Conservation (phyloP, 2,888 invertebrate species). For the Tipula helvola region DNA sequence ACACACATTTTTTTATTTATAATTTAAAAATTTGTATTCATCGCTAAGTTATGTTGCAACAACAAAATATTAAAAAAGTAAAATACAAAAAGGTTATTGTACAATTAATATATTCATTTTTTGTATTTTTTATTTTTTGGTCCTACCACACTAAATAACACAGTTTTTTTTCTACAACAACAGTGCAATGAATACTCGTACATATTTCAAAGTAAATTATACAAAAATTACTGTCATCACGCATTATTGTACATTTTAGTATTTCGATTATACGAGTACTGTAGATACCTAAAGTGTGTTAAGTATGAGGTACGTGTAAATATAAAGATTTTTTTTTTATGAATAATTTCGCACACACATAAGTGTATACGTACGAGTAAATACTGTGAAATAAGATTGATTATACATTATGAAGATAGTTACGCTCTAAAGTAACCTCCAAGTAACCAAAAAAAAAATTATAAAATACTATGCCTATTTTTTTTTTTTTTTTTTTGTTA, state of each 20-base stretch:
- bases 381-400: background rate
- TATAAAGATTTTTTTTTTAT: background rate
- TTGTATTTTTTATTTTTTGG: background rate
- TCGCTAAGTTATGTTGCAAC: background rate
- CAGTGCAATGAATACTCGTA: background rate
- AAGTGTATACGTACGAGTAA: background rate
- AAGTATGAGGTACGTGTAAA: background rate
- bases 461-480: background rate
- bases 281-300: background rate
- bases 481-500: background rate
- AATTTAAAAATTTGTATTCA: background rate
- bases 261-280: background rate
- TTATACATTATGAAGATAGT: background rate
- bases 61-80: background rate
- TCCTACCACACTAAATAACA: constrained; percentile 4
- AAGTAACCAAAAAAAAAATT: too few relatives aligned
- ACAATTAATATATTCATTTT: background rate
- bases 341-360: background rate
- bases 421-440: too few relatives aligned
- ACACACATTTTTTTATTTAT: background rate
- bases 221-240: background rate
- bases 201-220: background rate
- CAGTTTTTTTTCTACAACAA: background rate
- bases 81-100: background rate
- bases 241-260: background rate